Evolutionary conservation across 2,888 invertebrate species (phyloP), one percentile per base, ranked within the genome.

Genomic region (Drosophila trichaetosa): DNA sequence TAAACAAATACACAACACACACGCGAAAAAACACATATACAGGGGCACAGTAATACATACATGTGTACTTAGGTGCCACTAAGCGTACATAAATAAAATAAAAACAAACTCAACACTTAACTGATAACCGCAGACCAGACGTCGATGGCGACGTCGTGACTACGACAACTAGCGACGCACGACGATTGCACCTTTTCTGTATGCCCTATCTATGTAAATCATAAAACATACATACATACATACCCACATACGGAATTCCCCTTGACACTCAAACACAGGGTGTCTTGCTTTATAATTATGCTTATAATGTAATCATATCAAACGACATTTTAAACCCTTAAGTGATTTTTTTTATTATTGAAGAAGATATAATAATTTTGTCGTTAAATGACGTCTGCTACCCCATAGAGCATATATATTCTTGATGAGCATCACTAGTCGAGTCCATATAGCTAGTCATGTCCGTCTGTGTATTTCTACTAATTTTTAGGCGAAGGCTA

Each of bases 81-180:
- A 87, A 87, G 82, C 70, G 82, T 63, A 89, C 67, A 82, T 69
- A 73, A 60, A 70, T 62, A 71, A 79, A 77, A 85, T 64, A 66
- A 85, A 88, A 89, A 89, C 86, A 89, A 80, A 85, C 71, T 74
- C 62, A 72, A 77, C 65, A 66, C 67, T 67, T 36, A 62, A 61
- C 90, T 85, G 84, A 85, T 85, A 89, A 85, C 86, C 88, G 68
- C 83, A 87, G 71, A 77, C 68, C 78, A 80, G 78, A 33, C 61
- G 82, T 69, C 69, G 82, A 33, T 58, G 79, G 64, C 69, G 74
- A 63, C 70, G 40, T 79, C 79, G 79, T 79, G 79, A 79, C 79
- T 78, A 79, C 82, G 69, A 81, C 81, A 77, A 79, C 78, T 61
- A 65, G 53, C 49, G 40, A 51, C 51, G 42, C 48, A 58, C 66